These are phyloP conservation scores for Labrus mixtus DNA, from an alignment of 2,113 vertebrate genomes.

Conservation along the genomic window DNA sequence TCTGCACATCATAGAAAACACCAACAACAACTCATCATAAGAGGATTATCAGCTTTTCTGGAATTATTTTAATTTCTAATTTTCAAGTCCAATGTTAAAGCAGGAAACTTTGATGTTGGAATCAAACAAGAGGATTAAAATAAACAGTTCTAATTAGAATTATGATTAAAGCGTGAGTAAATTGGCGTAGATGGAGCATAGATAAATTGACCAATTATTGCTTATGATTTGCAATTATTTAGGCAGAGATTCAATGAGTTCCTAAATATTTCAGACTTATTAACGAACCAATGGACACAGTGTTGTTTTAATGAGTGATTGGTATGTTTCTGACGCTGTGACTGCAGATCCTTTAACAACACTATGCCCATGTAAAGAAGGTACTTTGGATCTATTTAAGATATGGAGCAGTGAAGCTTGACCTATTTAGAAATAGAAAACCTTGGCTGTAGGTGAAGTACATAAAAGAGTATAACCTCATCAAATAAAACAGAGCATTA, in stretches of 20 bases:
- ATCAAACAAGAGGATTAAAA: neutral
- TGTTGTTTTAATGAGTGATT: neutral
- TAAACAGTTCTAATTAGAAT: neutral
- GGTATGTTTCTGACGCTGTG: neutral
- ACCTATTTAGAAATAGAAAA: neutral
- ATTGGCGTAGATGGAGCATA: neutral
- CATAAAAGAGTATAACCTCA: neutral
- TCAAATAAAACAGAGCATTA: neutral
- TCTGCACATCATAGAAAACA: conserved; percentile 8
- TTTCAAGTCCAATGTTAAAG: conserved; percentile 2
- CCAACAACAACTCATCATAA: neutral
- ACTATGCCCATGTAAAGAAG: neutral
- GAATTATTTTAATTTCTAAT: conserved; percentile 10
- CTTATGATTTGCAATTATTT: neutral
- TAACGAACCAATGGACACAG: neutral
- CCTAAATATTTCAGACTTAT: neutral
- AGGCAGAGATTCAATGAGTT: neutral
- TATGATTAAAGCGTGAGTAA: neutral
- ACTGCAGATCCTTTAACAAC: neutral
- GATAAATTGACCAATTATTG: neutral
- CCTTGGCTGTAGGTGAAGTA: neutral
- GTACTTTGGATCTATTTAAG: neutral
- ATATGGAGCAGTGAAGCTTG: neutral
- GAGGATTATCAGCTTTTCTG: conserved; percentile 18
- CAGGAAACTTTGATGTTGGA: conserved; percentile 7